A percentile compares a stretch with the other conserved stretches of the same genome.
These are phyloP conservation scores for Thoracochromis brauschi DNA, from an alignment of 2,113 vertebrate genomes.

Conservation along the genomic window DNA sequence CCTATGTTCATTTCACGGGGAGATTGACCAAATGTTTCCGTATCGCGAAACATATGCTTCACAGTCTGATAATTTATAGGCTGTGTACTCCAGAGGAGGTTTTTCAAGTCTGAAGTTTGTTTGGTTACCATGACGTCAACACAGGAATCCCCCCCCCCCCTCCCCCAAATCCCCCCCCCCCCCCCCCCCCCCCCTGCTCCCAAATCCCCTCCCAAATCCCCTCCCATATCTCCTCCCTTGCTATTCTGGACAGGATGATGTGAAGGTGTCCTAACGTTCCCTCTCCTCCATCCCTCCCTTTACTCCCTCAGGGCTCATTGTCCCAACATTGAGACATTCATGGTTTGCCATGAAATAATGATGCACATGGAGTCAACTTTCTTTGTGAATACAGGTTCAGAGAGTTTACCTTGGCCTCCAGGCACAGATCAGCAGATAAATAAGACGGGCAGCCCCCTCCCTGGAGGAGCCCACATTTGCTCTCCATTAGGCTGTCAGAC, in stretches of 20 bases:
- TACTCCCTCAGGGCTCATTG: neutral
- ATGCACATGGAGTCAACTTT: conserved; percentile 21
- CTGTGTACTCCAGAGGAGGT: neutral
- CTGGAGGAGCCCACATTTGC: conserved; percentile 34
- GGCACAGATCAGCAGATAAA: conserved; percentile 27
- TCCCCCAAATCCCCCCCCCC: neutral
- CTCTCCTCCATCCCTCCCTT: neutral
- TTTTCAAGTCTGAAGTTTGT: conserved; percentile 11
- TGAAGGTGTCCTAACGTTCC: conserved; percentile 16
- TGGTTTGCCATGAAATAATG: conserved; percentile 27
- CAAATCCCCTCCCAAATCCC: neutral
- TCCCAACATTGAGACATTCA: conserved; percentile 20
- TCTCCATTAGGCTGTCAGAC: conserved; percentile 17
- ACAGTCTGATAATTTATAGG: neutral
- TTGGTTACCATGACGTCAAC: conserved; percentile 47
- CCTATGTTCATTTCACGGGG: neutral
- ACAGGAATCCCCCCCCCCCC: neutral
- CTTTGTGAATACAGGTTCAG: neutral
- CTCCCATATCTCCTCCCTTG: neutral
- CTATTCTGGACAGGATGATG: neutral
- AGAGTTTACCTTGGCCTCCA: conserved; percentile 2
- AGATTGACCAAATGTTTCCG: conserved; percentile 19
- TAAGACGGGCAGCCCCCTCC: neutral
- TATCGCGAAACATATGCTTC: neutral
- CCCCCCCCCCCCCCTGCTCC: neutral